Evolutionary conservation across 2,113 vertebrate genomes (phyloP).

Genomic region (Bucco capensis): DNA sequence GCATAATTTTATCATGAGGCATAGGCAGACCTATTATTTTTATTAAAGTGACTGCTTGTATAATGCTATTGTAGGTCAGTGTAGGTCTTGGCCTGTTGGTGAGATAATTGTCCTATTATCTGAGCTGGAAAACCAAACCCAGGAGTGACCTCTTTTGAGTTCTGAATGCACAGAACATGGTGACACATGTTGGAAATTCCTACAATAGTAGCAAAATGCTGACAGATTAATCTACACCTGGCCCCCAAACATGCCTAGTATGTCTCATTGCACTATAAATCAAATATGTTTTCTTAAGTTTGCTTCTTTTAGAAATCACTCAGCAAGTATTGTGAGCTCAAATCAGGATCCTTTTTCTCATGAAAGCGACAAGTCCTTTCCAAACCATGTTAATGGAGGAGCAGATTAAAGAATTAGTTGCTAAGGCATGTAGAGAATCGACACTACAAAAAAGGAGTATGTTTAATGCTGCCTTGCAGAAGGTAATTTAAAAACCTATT

Average conservation of each 20-base stretch:
- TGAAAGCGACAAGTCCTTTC: neutral
- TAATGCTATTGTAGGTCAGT: constrained; percentile 19
- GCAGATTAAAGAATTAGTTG: constrained; percentile 1
- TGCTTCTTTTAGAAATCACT: constrained; percentile 61
- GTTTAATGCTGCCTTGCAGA: neutral
- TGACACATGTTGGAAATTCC: constrained; percentile 59
- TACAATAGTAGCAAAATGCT: neutral
- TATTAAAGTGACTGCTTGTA: constrained; percentile 4
- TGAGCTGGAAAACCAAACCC: constrained; percentile 49
- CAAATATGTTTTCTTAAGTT: constrained; percentile 37
- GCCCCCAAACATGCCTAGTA: neutral
- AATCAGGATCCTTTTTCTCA: constrained; percentile 6
- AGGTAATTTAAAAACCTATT: neutral
- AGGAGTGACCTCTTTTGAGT: neutral
- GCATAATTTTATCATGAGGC: neutral
- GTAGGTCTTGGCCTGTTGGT: neutral
- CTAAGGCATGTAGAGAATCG: neutral
- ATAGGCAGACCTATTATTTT: neutral
- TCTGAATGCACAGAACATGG: constrained; percentile 1
- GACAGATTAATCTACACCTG: constrained; percentile 57
- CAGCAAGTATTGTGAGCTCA: constrained; percentile 4
- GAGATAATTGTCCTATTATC: constrained; percentile 6
- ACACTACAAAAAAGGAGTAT: neutral
- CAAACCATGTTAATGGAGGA: neutral
- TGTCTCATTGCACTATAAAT: constrained; percentile 4